These are phyloP conservation scores for Noctilio leporinus DNA, from an alignment of 2,113 vertebrate species.

Conservation along the genomic window DNA sequence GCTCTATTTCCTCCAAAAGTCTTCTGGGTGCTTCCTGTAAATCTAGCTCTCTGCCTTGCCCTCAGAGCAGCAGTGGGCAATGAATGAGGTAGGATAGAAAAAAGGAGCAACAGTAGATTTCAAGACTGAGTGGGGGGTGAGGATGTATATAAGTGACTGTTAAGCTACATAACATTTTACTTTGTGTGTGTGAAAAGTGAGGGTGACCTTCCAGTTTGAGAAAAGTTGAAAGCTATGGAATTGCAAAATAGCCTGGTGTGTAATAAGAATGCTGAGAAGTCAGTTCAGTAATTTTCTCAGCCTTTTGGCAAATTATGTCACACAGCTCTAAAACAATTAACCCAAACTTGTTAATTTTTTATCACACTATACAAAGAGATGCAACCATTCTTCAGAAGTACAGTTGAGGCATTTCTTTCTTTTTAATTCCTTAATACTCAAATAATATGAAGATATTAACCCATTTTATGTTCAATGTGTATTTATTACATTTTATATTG, in stretches of 20 bases:
- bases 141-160: not conserved
- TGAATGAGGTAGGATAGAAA: not conserved
- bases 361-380: not conserved
- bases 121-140: not conserved
- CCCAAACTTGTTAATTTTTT: not conserved
- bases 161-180: slow-evolving; percentile 10
- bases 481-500: not conserved
- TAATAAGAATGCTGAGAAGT: not conserved
- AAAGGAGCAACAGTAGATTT: slow-evolving; percentile 3
- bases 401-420: not conserved
- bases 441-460: not conserved
- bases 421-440: not conserved
- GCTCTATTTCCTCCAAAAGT: slow-evolving; percentile 43
- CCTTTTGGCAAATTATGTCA: not conserved
- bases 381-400: not conserved
- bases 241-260: not conserved
- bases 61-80: not conserved
- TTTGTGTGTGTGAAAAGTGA: not conserved
- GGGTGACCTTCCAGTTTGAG: not conserved
- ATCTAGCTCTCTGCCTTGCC: slow-evolving; percentile 20
- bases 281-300: not conserved
- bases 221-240: not conserved
- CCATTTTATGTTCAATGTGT: not conserved
- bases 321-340: not conserved
- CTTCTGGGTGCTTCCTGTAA: slow-evolving; percentile 67